Conservation (phyloP, 2,113 vertebrate species). For the Oenanthe oenanthe region DNA sequence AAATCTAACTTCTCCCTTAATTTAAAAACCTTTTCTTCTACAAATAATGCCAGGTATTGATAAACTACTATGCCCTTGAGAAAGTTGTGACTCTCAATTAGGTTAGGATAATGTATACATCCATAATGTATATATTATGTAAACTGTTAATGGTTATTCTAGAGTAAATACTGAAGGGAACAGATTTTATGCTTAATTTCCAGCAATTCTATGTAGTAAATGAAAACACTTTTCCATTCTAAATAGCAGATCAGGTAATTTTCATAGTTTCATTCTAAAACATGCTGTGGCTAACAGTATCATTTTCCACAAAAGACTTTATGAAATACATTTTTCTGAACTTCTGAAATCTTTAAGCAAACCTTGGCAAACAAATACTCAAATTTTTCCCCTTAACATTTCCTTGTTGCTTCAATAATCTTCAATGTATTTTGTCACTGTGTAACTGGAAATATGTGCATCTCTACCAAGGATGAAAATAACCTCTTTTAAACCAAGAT, state of each 20-base stretch:
- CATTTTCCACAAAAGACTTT: neutral
- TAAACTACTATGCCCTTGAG: neutral
- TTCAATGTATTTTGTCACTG: neutral
- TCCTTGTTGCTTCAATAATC: neutral
- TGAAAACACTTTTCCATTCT: neutral
- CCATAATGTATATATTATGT: neutral
- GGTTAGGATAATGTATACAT: neutral
- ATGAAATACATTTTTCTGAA: neutral
- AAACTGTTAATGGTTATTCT: neutral
- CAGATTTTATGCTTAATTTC: neutral
- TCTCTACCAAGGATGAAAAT: neutral
- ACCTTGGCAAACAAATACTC: too few relatives aligned
- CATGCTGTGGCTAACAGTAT: neutral
- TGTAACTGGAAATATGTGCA: neutral
- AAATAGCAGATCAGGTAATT: neutral
- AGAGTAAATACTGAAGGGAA: neutral
- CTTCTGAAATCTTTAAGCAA: neutral
- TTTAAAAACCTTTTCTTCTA: neutral
- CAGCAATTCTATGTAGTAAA: accelerated
- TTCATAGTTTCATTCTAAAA: neutral
- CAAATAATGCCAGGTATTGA: neutral
- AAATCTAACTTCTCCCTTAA: neutral
- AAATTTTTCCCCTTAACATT: neutral
- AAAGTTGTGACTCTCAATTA: neutral
- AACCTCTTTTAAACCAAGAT: neutral